Evolutionary conservation across 2,113 vertebrate species (phyloP).

Genomic region (Larimichthys polyactis): DNA sequence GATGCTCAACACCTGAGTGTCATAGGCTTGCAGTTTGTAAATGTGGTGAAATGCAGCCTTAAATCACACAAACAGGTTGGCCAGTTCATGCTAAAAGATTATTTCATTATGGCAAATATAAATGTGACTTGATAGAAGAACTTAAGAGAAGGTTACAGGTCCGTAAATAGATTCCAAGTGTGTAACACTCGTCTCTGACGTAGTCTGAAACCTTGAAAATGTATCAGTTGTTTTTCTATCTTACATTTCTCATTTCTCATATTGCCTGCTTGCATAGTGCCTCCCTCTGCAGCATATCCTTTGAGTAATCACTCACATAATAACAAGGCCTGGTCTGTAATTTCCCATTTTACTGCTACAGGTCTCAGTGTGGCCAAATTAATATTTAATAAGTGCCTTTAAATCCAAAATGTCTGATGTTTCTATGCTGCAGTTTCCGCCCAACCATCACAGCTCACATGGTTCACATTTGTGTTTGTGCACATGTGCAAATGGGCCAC

Average conservation of each 20-base stretch:
- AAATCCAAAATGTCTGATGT: conserved; percentile 29
- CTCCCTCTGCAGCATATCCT: not conserved
- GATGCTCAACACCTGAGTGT: not conserved
- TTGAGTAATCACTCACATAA: conserved; percentile 17
- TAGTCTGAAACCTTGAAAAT: not conserved
- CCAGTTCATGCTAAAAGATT: not conserved
- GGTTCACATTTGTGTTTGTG: conserved; percentile 44
- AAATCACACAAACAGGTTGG: not conserved
- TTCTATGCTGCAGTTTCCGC: conserved; percentile 15
- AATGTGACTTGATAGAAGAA: not conserved
- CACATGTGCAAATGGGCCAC: conserved; percentile 5
- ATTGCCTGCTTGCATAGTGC: not conserved
- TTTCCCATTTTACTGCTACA: conserved; percentile 46
- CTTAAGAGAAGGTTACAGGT: not conserved
- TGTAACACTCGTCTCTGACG: not conserved
- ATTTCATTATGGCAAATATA: not conserved
- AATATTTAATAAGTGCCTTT: conserved; percentile 39
- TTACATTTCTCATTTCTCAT: not conserved
- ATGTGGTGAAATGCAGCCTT: not conserved
- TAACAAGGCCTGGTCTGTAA: conserved; percentile 25
- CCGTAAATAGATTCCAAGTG: not conserved
- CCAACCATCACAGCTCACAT: conserved; percentile 45
- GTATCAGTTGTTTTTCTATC: not conserved
- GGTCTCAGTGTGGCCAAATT: conserved; percentile 34
- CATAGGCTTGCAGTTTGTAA: not conserved